These are phyloP conservation scores for Rhea americana DNA, from an alignment of 2,113 vertebrate genomes.

Conservation along the genomic window DNA sequence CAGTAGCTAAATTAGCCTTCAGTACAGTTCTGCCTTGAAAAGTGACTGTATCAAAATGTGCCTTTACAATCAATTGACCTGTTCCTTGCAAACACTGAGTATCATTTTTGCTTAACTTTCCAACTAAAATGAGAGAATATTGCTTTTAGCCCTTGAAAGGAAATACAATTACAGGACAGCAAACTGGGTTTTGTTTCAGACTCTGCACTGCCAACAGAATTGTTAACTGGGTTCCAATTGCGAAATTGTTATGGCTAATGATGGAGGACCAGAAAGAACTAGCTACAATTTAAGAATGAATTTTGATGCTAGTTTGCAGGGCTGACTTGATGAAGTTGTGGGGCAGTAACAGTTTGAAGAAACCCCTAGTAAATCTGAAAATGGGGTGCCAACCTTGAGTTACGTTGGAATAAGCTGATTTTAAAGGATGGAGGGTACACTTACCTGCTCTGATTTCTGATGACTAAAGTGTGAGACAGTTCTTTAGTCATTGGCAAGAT, in stretches of 20 bases:
- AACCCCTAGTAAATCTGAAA: background rate
- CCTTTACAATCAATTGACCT: background rate
- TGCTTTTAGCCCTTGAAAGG: background rate
- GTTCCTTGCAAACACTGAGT: background rate
- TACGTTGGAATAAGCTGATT: background rate
- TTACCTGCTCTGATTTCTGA: background rate
- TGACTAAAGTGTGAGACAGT: background rate
- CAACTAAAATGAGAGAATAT: background rate
- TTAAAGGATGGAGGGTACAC: background rate
- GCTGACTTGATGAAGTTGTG: background rate
- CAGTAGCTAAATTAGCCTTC: background rate
- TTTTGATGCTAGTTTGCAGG: background rate
- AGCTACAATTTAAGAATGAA: background rate
- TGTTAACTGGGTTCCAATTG: background rate
- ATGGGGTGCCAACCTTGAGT: background rate
- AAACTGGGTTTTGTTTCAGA: conserved; percentile 20
- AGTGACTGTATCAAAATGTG: background rate
- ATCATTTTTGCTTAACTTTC: background rate
- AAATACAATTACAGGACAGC: background rate
- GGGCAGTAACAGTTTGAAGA: background rate
- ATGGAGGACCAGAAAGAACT: background rate
- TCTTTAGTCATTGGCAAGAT: background rate
- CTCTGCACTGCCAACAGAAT: background rate
- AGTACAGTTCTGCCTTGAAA: conserved; percentile 20
- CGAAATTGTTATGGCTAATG: background rate